Evolutionary conservation across 2,888 invertebrate genomes (phyloP), one percentile per base, ranked within the genome.

Genomic region (Andrena praecox): DNA sequence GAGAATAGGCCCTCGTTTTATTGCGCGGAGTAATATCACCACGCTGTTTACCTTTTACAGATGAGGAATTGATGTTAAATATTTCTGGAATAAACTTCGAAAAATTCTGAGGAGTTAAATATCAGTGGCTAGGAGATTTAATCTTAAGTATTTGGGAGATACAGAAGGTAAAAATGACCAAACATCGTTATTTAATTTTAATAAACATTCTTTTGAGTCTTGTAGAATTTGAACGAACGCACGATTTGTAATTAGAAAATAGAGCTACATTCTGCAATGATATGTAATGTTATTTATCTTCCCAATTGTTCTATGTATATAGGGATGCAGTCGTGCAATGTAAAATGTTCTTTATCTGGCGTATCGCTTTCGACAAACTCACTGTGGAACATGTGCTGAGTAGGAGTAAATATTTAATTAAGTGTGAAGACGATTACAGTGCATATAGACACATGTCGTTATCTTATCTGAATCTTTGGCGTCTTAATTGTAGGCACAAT

Each of bases 1-100:
- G 64, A 54, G 77, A 52, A 73, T 75, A 68, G 69, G 33, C 54
- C 42, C 63, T 54, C 48, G 83, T 79, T 68, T 63, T 56, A 31
- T 66, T 60, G 27, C 24, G 62, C 42, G 16, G 1, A 0, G 42
- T 42, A 42, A 42, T 42, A 42, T 42, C 42, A 16, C 42, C 42
- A 5, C 42, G 42, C 42, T 5, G 16, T 42, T 42, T 42, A 5
- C 42, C 4, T 16, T 16, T 42, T 42, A 5, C 42, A 16, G 42
- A 42, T 5, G 10, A 70, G 60, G 70, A 77, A 66, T 77, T 50
- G 31, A 33, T 27, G 56, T 35, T 77, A 69, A 80, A 56, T 72
- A 59, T 66, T 50, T 74, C 16, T 42, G 16, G 16, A 5, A 42
- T 42, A 42, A 42, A 42, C 4, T 42, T 42, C 16, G 24, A 24